A percentile compares a stretch with the other conserved stretches of the same genome.
These are phyloP conservation scores for Crotalus horridus DNA, from an alignment of 2,113 vertebrate genomes.

Conservation along the genomic window DNA sequence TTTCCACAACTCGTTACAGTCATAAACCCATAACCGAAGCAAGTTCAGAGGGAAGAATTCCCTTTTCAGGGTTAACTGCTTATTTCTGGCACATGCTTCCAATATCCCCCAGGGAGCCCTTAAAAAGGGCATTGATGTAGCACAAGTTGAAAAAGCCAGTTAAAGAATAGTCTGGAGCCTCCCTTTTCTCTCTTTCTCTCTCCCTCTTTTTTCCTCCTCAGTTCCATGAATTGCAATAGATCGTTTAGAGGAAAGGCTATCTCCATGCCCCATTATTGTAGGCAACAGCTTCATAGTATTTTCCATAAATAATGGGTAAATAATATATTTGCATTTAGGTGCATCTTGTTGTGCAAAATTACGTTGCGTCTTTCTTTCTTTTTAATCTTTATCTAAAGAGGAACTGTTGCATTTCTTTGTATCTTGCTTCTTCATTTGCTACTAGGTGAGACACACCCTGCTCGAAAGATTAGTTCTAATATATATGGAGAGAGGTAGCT, in stretches of 20 bases:
- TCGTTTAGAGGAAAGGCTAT: conserved; percentile 15
- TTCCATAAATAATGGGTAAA: conserved; percentile 14
- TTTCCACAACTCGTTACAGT: conserved; percentile 59
- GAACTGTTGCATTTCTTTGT: not conserved
- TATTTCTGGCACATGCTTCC: conserved; percentile 48
- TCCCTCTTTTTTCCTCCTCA: not conserved
- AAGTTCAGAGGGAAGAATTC: conserved; percentile 49
- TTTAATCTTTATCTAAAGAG: not conserved
- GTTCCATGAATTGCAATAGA: conserved; percentile 24
- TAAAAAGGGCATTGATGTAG: conserved; percentile 35
- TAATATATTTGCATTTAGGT: not conserved
- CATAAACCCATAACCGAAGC: conserved; percentile 59
- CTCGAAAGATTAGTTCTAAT: not conserved
- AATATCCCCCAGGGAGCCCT: conserved; percentile 30
- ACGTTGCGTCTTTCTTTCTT: not conserved
- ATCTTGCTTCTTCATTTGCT: not conserved
- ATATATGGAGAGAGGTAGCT: not conserved
- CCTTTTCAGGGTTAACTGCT: conserved; percentile 55
- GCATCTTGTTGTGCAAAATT: not conserved
- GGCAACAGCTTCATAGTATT: not conserved
- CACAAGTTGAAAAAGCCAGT: conserved; percentile 24
- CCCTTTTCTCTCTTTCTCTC: not conserved
- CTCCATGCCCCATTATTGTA: not conserved
- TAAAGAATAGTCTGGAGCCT: conserved; percentile 16
- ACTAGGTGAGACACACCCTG: not conserved